Evolutionary conservation across 2,888 invertebrate genomes (phyloP).

Genomic region (Theretra japonica): DNA sequence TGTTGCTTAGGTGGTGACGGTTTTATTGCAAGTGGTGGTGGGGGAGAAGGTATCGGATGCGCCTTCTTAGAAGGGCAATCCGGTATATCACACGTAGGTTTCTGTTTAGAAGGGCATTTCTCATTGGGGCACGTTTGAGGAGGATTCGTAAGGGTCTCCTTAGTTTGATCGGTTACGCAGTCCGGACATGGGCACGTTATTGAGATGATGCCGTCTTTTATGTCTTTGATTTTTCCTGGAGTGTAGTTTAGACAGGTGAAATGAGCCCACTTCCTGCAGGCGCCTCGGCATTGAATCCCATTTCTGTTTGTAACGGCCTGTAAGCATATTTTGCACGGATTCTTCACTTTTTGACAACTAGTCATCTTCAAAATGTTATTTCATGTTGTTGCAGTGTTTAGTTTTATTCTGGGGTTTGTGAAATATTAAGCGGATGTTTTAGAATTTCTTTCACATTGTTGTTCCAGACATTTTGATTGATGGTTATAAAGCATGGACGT

Average conservation of each 20-base stretch:
- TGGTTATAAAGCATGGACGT: too few species aligned
- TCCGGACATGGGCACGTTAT: slow-evolving; percentile 64
- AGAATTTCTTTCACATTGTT: background rate
- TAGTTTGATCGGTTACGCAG: slow-evolving; percentile 41
- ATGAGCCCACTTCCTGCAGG: slow-evolving; percentile 66
- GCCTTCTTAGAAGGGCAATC: slow-evolving; percentile 40
- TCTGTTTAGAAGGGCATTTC: slow-evolving; percentile 35
- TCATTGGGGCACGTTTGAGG: slow-evolving; percentile 41
- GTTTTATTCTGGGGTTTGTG: background rate
- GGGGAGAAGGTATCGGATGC: slow-evolving; percentile 31
- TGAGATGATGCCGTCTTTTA: slow-evolving; percentile 58
- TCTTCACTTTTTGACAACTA: slow-evolving; percentile 48
- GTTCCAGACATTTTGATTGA: background rate
- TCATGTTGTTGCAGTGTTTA: slow-evolving; percentile 5
- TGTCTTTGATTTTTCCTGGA: slow-evolving; percentile 61
- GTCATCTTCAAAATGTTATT: background rate
- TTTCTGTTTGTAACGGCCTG: slow-evolving; percentile 53
- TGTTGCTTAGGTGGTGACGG: background rate
- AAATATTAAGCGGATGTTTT: too few species aligned
- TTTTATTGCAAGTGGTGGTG: background rate
- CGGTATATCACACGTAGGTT: slow-evolving; percentile 39
- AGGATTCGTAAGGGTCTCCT: slow-evolving; percentile 41
- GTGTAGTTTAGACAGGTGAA: slow-evolving; percentile 60
- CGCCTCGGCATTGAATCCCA: slow-evolving; percentile 66
- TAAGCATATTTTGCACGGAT: slow-evolving; percentile 63